Evolutionary conservation across 2,888 invertebrate species (phyloP).

Genomic region (Aphodius sticticus): DNA sequence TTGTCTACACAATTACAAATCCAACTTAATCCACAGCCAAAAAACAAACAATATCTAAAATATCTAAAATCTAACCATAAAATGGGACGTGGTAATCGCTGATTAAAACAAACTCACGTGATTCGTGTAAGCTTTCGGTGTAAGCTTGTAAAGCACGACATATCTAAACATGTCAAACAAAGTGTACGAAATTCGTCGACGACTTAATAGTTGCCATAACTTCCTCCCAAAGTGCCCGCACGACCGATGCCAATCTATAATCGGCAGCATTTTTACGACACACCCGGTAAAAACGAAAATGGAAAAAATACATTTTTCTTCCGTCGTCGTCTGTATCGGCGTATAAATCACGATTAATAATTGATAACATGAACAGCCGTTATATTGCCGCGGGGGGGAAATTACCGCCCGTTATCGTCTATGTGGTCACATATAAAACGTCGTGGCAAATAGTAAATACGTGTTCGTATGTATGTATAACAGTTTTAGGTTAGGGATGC

Average conservation of each 20-base stretch:
- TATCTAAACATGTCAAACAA: constrained; percentile 4
- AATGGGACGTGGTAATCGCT: neutral
- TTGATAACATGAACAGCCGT: neutral
- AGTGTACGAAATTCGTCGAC: neutral
- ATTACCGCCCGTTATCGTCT: constrained; percentile 4
- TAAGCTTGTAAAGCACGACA: neutral
- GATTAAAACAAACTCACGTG: neutral
- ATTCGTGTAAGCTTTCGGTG: neutral
- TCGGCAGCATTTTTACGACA: neutral
- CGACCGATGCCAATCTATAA: neutral
- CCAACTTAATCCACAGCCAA: no score
- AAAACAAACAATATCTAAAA: no score
- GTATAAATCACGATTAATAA: constrained; percentile 4
- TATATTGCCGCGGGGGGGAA: neutral
- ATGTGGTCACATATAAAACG: neutral
- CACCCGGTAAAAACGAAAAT: constrained; percentile 4
- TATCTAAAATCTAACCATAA: neutral
- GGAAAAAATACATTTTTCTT: constrained; percentile 4
- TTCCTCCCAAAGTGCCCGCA: neutral
- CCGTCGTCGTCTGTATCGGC: neutral
- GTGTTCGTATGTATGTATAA: neutral
- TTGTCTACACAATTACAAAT: no score
- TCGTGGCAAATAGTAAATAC: neutral
- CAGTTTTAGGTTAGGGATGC: no score
- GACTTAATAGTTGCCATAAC: neutral